Evolutionary conservation across 2,113 vertebrate genomes (phyloP), one percentile per base, ranked within the genome.

Genomic region (Dascyllus trimaculatus): DNA sequence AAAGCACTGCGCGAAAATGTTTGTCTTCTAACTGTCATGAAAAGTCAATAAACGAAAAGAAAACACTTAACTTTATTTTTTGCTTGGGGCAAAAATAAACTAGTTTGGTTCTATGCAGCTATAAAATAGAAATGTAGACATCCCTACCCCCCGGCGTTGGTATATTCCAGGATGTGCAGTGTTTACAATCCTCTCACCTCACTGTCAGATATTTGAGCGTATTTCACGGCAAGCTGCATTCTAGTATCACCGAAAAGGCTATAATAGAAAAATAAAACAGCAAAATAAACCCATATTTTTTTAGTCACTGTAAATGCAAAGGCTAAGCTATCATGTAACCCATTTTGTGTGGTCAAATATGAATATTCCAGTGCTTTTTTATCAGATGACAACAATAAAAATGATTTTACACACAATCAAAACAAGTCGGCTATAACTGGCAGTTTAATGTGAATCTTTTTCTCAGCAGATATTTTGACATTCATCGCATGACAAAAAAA

Each of bases 161-260:
- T 93, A 87, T 13, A 52, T 78, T 95, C 93, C 93, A 94, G 93
- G 94, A 95, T 94, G 80, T 93, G 62, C 84, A 1, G 45, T 89
- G 91, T 95, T 94, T 93, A 93, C 93, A 85, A 89, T 81, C 80
- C 85, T 93, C 82, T 84, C 91, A 85, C 85, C 68, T 81, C 56
- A 24, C 73, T 86, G 84, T 78, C 70, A 93, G 75, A 89, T 87
- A 26, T 51, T n/a, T 18, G 11, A 64, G 15, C 14, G 24, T 19
- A 48, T 68, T 74, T 80, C 29, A 59, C 62, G 25, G 15, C 26
- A 40, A 26, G 17, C 21, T 25, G 46, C 15, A 6, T 26, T 22
- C 18, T 11, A 9, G 1, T 75, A 62, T 35, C 24, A 48, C 10
- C 24, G 3, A 4, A 4, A 29, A 17, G 43, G 4, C 3, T 26